Evolutionary conservation across 1,140 invertebrate species (phyloP).

Genomic region (Stegodyphus mimosarum): DNA sequence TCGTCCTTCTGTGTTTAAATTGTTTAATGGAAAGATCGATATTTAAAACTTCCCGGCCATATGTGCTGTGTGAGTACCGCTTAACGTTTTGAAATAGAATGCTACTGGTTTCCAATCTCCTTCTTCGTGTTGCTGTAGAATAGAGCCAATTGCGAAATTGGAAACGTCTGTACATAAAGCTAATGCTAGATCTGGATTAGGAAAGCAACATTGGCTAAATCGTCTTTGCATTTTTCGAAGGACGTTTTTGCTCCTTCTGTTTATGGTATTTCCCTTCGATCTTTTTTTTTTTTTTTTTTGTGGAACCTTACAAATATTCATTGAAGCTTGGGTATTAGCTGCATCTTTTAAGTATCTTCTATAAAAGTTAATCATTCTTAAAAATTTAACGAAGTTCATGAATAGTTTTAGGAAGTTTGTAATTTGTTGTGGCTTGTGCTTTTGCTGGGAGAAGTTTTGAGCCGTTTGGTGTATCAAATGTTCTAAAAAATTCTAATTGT

Average conservation of each 20-base stretch:
- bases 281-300: background rate
- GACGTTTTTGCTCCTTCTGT: constrained; percentile 62
- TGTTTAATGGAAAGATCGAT: too few species aligned
- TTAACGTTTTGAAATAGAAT: background rate
- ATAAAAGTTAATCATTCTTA: constrained; percentile 68
- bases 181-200: constrained; percentile 28
- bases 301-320: constrained; percentile 39
- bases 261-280: constrained; percentile 59
- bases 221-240: constrained; percentile 67
- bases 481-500: too few species aligned
- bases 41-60: too few species aligned
- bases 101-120: background rate
- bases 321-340: constrained; percentile 38
- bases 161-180: constrained; percentile 59
- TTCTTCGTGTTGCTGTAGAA: constrained; percentile 45
- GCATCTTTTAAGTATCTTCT: constrained; percentile 66
- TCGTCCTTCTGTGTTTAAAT: too few species aligned
- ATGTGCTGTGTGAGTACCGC: background rate
- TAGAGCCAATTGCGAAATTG: constrained; percentile 46
- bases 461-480: constrained; percentile 2
- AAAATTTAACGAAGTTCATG: constrained; percentile 65
- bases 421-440: constrained; percentile 62
- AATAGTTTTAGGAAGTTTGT: constrained; percentile 65
- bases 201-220: constrained; percentile 60
- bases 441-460: constrained; percentile 12